A percentile compares a stretch with the other conserved stretches of the same genome.
Evolutionary conservation across 2,888 invertebrate genomes (phyloP).

Genomic region (Netelia melanura): DNA sequence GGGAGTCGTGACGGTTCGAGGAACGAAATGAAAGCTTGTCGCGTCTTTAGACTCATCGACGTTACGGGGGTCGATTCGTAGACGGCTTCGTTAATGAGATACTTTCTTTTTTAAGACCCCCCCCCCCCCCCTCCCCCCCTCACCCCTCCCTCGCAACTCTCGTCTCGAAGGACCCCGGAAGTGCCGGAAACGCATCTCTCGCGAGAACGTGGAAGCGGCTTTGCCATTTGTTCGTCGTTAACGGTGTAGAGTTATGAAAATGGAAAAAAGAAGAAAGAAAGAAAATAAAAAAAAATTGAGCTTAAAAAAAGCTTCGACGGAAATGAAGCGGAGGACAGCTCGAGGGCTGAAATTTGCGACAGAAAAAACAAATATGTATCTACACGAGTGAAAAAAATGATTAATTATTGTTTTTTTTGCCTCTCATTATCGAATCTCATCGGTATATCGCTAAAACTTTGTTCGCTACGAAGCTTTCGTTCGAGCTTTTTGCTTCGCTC

Average conservation of each 20-base stretch:
- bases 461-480: constrained; percentile 52
- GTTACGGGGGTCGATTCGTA: constrained; percentile 38
- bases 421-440: constrained; percentile 44
- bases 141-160: constrained; percentile 19
- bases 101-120: constrained; percentile 65
- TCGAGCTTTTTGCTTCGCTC: constrained; percentile 51
- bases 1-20: not conserved
- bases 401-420: constrained; percentile 44
- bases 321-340: constrained; percentile 16
- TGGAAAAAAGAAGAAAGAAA: not conserved
- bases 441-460: constrained; percentile 61
- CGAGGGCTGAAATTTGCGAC: constrained; percentile 27
- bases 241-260: constrained; percentile 57
- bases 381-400: constrained; percentile 21
- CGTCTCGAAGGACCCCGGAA: constrained; percentile 41
- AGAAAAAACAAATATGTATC: not conserved
- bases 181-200: constrained; percentile 59
- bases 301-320: not conserved
- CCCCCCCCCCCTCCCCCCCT: not conserved
- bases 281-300: not conserved
- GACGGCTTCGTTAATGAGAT: constrained; percentile 68
- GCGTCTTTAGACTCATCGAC: constrained; percentile 63
- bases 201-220: constrained; percentile 55
- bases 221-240: constrained; percentile 65
- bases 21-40: not conserved